Base-by-base conservation (phyloP, 2,888 invertebrate species). In the Lepeophtheirus nordmannii region DNA sequence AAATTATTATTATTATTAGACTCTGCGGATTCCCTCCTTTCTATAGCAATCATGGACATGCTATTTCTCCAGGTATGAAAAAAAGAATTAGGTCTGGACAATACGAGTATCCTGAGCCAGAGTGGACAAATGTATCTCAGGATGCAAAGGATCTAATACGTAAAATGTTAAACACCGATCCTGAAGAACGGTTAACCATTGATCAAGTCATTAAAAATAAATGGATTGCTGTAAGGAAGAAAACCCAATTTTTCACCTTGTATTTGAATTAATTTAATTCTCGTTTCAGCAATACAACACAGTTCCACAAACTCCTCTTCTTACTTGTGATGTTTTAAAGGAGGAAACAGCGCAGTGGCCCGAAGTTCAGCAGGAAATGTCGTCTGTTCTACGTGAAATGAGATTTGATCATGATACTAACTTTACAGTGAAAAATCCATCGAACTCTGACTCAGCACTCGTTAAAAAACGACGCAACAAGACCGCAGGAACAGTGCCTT, bases 11-110 rank as follows among this genome's bases (percentile, higher is more conserved):
- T 11, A 57, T 57, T 57, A 8, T 46, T 69, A 71, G 80, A 69
- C 80, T 98, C 68, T 97, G 97, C 75, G 98, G 98, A 0, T 98
- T 94, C 77, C 98, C 98, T 10, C 98, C 98, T 0, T 98, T 98
- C 79, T 98, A 96, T 77, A 94, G 94, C 73, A 92, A 93, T 76
- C 91, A 94, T 73, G 98, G 97, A 0, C 80, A 92, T 65, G 93
- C 97, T 46, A 97, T 98, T 75, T 96, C 94, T 0, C 97, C 98
- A 0, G 98, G 98, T 8, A 98, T 98, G 98, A 98, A 97, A 76
- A 92, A 88, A 76, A 80, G 92, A 69, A 94, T 94, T 72, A 82
- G 94, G 71, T 83, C 90, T 62, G 98, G 98, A 0, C 93, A 97
- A 75, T 98, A 94, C 76, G 92, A 92, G 72, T 98, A 98, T 75